Evolutionary conservation across 2,113 vertebrate genomes (phyloP), one percentile per base, ranked within the genome.

Genomic region (Verasper variegatus): DNA sequence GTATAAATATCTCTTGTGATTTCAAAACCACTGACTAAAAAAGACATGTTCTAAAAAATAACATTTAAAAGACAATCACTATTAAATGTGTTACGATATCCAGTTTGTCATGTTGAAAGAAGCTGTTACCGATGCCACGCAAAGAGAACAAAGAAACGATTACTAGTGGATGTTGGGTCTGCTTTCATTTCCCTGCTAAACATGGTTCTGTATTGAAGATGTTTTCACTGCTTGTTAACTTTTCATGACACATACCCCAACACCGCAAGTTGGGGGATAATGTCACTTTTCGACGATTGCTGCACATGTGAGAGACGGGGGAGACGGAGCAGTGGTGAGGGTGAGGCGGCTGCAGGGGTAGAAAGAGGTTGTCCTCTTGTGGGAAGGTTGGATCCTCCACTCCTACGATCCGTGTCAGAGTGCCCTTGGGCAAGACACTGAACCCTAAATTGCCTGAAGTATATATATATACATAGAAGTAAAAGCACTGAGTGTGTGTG

Each of bases 111-210:
- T n/a, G 27, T 61, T 64, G 26, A 65, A 64, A 68, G 26, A 56
- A 8, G 15, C 51, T 62, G 65, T 56, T 40, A 20, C 14, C 3
- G 5, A 47, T 54, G 31, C 31, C 31, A 6, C 31, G 31, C 31
- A 66, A 70, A 35, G 47, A 54, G 26, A 77, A 74, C 69, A 81
- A 56, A 67, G 65, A 67, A 61, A 61, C 56, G 20, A 63, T 76
- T 42, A 65, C 62, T n/a, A 59, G 37, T 49, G 66, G 54, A 42
- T 35, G 52, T 47, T 64, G 11, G 27, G 17, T 49, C 55, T 51
- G 64, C 54, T 80, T 76, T 84, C 45, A 73, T 71, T 76, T 75
- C 67, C 49, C 60, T 12, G 65, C 70, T 66, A 64, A 68, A 78
- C 71, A 62, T 40, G 61, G 58, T 71, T 68, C 54, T 57, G 68